Base-by-base conservation (phyloP, 92 coral and sea anemone genomes). In the Chrysogorgia sp. region DNA sequence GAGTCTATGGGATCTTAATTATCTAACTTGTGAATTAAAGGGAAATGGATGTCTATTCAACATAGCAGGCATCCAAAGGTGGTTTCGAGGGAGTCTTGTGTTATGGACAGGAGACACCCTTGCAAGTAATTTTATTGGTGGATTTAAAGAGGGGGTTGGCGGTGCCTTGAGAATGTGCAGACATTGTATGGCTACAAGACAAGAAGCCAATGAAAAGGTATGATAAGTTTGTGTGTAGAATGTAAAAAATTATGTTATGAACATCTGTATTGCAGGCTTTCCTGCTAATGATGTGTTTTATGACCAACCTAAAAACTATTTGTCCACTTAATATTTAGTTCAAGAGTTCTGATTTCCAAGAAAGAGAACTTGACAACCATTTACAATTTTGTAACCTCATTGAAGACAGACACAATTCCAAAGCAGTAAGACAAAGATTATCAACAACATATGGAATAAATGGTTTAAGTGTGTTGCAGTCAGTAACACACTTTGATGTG, bases 91-190 rank as follows among this genome's bases (percentile, higher is more conserved):
- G 30, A 57, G 77, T 58, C 66, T 80, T 31, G n/a, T 80, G 0
- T 64, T 80, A 4, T 80, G 84, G 84, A 68, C 67, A 21, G 77
- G 84, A 0, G 84, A 80, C 56, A 80, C 84, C n/a, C 55, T 80
- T 19, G 84, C 77, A 34, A 67, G 84, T 13, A 80, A 80, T 25
- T 68, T 40, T 68, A 52, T 66, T 9, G 52, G 67, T 35, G 40
- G 77, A 28, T 67, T 80, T 29, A 80, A 67, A 26, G 84, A 80
- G 52, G 84, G 70, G 15, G 84, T 80, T 80, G 84, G 84, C 25
- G 50, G 63, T 0, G 84, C 84, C 32, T 67, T 34, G 0, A 45
- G 83, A 66, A 37, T 79, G 19, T 79, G 83, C 23, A 49, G 83
- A 21, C 63, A 67, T 45, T 69, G 60, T 69, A 47, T 69, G 61